Evolutionary conservation across 2,888 invertebrate species (phyloP).

Genomic region (Cerceris ruficornis): DNA sequence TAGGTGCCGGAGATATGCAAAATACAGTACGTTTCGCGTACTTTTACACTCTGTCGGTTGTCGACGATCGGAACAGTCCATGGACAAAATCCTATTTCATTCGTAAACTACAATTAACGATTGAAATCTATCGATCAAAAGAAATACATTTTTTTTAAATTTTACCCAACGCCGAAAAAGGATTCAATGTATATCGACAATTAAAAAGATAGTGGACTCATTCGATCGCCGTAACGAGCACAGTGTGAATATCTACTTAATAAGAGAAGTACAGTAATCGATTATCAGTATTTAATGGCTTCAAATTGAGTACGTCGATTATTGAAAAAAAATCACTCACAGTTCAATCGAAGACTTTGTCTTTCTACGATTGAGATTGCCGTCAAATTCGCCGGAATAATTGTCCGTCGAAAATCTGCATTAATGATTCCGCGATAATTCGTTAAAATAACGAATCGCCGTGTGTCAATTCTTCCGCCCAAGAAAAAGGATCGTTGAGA

Average conservation of each 20-base stretch:
- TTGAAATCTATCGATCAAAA: too few relatives aligned
- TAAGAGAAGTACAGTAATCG: conserved; percentile 58
- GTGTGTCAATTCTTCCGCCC: background rate
- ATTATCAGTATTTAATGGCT: conserved; percentile 63
- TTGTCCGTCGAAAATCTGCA: background rate
- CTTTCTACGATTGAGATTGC: background rate
- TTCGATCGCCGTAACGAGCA: conserved; percentile 32
- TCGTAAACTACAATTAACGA: background rate
- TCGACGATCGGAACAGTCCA: conserved; percentile 44
- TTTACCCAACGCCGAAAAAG: background rate
- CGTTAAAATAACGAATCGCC: background rate
- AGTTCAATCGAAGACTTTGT: background rate
- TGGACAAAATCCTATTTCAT: background rate
- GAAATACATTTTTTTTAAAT: background rate
- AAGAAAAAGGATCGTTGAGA: conserved; percentile 20
- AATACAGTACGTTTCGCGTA: conserved; percentile 65
- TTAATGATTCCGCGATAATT: background rate
- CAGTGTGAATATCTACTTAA: conserved; percentile 53
- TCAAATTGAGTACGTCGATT: conserved; percentile 45
- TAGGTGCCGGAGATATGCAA: conserved; percentile 71
- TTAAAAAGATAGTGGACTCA: conserved; percentile 10
- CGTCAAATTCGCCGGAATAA: background rate
- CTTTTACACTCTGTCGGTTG: conserved; percentile 42
- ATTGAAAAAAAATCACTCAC: conserved; percentile 40
- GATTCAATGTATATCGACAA: too few relatives aligned